Evolutionary conservation across 2,797 vertebrate genomes (phyloP).

Genomic region (Pipistrellus pipistrellus): DNA sequence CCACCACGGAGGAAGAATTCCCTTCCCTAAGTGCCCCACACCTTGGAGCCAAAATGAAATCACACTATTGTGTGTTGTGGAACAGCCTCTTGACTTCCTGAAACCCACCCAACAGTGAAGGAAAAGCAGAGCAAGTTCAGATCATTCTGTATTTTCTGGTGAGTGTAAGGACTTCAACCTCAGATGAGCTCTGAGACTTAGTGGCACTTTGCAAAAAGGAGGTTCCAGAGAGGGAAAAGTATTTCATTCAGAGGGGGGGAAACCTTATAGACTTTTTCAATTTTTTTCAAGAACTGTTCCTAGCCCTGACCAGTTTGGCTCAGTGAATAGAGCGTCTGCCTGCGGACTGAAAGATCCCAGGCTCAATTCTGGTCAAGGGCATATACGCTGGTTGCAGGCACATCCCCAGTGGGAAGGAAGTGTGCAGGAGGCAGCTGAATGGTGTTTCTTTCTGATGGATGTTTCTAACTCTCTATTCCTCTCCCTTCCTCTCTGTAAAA

Average conservation of each 20-base stretch:
- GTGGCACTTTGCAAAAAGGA: neutral
- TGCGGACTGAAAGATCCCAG: too few species aligned
- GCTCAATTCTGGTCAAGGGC: too few species aligned
- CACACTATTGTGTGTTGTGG: neutral
- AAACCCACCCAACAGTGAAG: neutral
- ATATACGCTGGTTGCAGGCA: too few species aligned
- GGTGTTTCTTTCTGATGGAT: too few species aligned
- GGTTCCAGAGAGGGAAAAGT: neutral
- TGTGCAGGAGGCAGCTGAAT: too few species aligned
- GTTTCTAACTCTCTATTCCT: too few species aligned
- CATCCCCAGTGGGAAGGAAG: too few species aligned
- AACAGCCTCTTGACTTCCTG: neutral
- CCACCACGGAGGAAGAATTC: neutral
- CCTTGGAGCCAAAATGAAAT: neutral
- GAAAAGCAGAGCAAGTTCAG: neutral
- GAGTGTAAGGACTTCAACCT: neutral
- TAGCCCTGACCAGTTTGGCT: neutral
- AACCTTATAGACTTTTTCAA: neutral
- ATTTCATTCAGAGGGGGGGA: constrained; percentile 6
- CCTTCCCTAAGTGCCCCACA: neutral
- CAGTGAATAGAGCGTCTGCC: too few species aligned
- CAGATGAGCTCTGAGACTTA: neutral
- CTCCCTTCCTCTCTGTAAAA: too few species aligned
- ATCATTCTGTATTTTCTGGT: neutral
- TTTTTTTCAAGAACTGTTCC: neutral